These are phyloP conservation scores for Porites lobata DNA, from an alignment of 92 coral and sea anemone genomes.

Conservation along the genomic window DNA sequence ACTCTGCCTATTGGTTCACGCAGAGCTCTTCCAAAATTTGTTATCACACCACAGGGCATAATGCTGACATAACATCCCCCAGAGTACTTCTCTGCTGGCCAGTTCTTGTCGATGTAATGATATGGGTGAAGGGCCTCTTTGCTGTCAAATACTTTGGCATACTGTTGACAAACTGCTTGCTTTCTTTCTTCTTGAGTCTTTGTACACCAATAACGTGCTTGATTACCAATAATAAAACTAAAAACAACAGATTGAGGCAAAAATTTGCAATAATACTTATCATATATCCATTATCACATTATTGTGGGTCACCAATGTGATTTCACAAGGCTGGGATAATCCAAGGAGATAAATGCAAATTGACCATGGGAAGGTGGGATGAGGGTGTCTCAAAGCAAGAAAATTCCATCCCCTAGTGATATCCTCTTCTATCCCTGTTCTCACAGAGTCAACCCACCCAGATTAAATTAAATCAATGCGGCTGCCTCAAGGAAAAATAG, in stretches of 20 bases:
- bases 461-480: too few species aligned
- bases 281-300: too few species aligned
- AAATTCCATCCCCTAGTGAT: too few species aligned
- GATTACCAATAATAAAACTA: slow-evolving; percentile 88
- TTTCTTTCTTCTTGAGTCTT: slow-evolving; percentile 94
- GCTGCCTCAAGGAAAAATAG: too few species aligned
- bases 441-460: too few species aligned
- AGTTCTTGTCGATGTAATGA: slow-evolving; percentile 94
- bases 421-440: too few species aligned
- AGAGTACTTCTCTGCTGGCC: slow-evolving; percentile 99
- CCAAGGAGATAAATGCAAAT: too few species aligned
- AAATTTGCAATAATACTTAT: too few species aligned
- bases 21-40: slow-evolving; percentile 79
- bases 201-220: slow-evolving; percentile 90
- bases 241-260: not conserved
- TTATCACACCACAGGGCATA: slow-evolving; percentile 91
- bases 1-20: slow-evolving; percentile 86
- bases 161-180: slow-evolving; percentile 92
- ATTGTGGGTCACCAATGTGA: too few species aligned
- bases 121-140: slow-evolving; percentile 93
- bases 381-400: too few species aligned
- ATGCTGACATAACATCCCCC: slow-evolving; percentile 97
- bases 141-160: slow-evolving; percentile 84
- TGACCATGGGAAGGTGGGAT: too few species aligned
- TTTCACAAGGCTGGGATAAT: too few species aligned